Conservation (phyloP, 2,888 invertebrate species). For the Pachliopta kotzebuea region DNA sequence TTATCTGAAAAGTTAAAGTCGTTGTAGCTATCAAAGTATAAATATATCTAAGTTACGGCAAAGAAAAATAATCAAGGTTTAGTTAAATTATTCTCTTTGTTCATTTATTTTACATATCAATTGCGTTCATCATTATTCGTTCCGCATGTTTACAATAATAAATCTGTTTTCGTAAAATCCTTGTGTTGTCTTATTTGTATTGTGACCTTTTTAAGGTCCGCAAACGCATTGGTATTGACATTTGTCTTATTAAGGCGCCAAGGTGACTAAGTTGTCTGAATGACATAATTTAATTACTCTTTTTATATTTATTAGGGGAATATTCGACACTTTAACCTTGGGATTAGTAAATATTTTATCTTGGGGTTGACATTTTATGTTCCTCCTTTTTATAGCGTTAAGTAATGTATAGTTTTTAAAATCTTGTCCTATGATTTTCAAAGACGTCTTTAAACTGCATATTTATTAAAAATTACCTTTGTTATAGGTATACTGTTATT, state of each 20-base stretch:
- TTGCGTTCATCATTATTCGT: constrained; percentile 10
- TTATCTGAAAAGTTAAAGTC: not conserved
- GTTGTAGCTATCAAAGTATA: not conserved
- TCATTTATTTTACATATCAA: not conserved
- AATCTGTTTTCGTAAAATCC: constrained; percentile 27
- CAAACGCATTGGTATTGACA: constrained; percentile 33
- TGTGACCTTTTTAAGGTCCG: constrained; percentile 30
- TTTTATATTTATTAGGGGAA: constrained; percentile 11
- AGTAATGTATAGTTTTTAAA: not conserved
- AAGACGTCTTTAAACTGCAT: too few species aligned
- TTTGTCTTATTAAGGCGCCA: constrained; percentile 33
- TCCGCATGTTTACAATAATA: constrained; percentile 9
- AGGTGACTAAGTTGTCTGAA: constrained; percentile 33
- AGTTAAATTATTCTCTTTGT: not conserved
- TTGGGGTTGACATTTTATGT: not conserved
- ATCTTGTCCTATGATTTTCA: too few species aligned
- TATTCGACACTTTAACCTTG: constrained; percentile 26
- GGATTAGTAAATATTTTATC: constrained; percentile 7
- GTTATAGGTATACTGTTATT: too few species aligned
- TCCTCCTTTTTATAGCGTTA: not conserved
- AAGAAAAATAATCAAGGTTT: not conserved
- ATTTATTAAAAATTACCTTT: too few species aligned
- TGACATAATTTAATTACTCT: constrained; percentile 29
- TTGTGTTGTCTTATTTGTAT: constrained; percentile 10
- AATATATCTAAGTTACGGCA: too few species aligned